phyloP scores from a whole-genome alignment of 2,797 vertebrate genomes.

The Rhinogobio ventralis region DNA sequence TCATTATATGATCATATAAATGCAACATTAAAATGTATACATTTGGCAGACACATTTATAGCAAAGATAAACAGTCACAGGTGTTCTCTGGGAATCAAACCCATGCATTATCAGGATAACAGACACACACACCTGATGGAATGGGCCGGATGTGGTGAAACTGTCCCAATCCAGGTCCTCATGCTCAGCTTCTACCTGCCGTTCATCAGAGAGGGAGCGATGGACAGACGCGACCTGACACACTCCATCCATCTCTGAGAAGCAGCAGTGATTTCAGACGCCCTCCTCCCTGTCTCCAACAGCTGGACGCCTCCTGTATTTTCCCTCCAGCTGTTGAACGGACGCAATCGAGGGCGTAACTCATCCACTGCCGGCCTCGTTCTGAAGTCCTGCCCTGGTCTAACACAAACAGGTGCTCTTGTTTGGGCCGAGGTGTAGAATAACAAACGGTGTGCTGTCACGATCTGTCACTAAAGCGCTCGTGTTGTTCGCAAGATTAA shows the following conservation, averaged over 20 bases:
- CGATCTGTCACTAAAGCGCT: neutral
- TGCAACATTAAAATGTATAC: neutral
- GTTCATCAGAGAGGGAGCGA: slow-evolving; percentile 66
- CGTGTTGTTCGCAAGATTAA: neutral
- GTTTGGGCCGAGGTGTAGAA: slow-evolving; percentile 34
- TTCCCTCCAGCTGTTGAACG: neutral
- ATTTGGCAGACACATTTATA: neutral
- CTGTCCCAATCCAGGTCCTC: slow-evolving; percentile 83
- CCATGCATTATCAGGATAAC: slow-evolving; percentile 12
- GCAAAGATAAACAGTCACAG: neutral
- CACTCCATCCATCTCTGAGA: slow-evolving; percentile 24
- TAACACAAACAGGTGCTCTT: neutral
- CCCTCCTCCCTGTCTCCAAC: neutral
- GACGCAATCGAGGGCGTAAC: neutral
- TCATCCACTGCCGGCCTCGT: neutral
- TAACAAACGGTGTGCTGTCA: neutral
- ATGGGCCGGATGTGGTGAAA: slow-evolving; percentile 77
- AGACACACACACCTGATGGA: slow-evolving; percentile 65
- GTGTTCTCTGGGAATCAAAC: neutral
- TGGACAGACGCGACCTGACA: slow-evolving; percentile 62
- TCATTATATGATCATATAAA: neutral
- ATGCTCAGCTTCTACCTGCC: slow-evolving; percentile 70
- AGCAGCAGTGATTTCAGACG: neutral
- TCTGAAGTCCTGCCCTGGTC: neutral
- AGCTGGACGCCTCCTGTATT: slow-evolving; percentile 9